phyloP scores from a whole-genome alignment of 1,140 invertebrate genomes.

The Agraylea sexmaculata region DNA sequence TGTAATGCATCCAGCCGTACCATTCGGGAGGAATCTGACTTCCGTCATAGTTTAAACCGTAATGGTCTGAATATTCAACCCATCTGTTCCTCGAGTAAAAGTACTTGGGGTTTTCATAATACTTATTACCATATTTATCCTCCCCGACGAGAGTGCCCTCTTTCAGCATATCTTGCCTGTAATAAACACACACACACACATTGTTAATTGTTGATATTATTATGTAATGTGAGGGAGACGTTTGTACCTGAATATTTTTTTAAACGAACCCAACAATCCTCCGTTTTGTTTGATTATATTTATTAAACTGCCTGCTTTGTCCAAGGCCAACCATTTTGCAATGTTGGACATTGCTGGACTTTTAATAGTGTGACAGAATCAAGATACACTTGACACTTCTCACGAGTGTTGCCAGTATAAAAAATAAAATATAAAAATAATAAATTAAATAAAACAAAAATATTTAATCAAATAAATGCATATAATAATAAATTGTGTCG shows the following conservation, averaged over 20 bases:
- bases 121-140: slow-evolving; percentile 94
- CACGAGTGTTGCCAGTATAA: too few relatives aligned
- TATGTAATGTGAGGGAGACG: slow-evolving; percentile 15
- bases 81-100: slow-evolving; percentile 90
- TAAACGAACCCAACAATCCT: slow-evolving; percentile 54
- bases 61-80: slow-evolving; percentile 73
- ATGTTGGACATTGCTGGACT: slow-evolving; percentile 38
- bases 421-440: too few relatives aligned
- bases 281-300: slow-evolving; percentile 65
- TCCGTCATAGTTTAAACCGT: slow-evolving; percentile 80
- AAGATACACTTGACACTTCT: too few relatives aligned
- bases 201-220: slow-evolving; percentile 17
- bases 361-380: too few relatives aligned
- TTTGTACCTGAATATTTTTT: slow-evolving; percentile 61
- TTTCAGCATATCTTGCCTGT: slow-evolving; percentile 79
- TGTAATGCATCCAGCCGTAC: slow-evolving; percentile 80
- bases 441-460: too few relatives aligned
- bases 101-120: slow-evolving; percentile 84
- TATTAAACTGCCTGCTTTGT: slow-evolving; percentile 57
- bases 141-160: slow-evolving; percentile 77
- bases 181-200: slow-evolving; percentile 23
- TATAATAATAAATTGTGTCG: too few relatives aligned
- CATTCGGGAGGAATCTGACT: slow-evolving; percentile 88
- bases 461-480: too few relatives aligned
- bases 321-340: slow-evolving; percentile 54